Evolutionary conservation across 2,888 invertebrate species (phyloP), one percentile per base, ranked within the genome.

Genomic region (Myopa tessellatipennis): DNA sequence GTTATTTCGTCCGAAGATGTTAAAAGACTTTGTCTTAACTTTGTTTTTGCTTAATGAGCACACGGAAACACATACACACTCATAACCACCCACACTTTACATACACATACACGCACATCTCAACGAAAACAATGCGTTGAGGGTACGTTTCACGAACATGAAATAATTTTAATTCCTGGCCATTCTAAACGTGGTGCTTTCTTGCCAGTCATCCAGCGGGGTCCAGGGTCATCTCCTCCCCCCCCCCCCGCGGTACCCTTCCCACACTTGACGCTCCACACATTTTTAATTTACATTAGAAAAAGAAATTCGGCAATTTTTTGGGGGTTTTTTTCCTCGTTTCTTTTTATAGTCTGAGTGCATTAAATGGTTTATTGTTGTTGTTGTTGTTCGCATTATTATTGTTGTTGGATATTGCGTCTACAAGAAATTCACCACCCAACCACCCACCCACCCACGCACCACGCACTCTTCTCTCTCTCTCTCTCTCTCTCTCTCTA

Each of bases 21-120:
- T 82, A 81, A 84, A 82, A 85, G 84, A 84, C 72, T 69, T 82
- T 81, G 82, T 81, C 83, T 80, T 80, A 85, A 85, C 84, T 86
- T 86, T 85, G 85, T 85, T 86, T 86, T 86, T 85, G 85, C 86
- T 84, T 86, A 85, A 85, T 85, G 86, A 85, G 85, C 85, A 67
- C 63, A 63, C 50, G 12, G 7, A 50, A 6, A 50, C 5, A n/a
- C 5, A n/a, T 55, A 55, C 16, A 5, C 55, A 55, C 55, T 12
- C 10, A 74, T 73, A 61, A 68, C 68, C 77, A 76, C 77, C 61
- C 74, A 77, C 70, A 70, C 55, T 3, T 58, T 12, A 18, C 77
- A 77, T 77, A 63, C 61, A 70, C 72, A 79, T 45, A 79, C 72
- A 80, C 74, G 78, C 76, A 50, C 72, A 55, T 69, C 34, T 14